These are phyloP conservation scores for Mohoua ochrocephala DNA, from an alignment of 2,113 vertebrate species.

Conservation along the genomic window DNA sequence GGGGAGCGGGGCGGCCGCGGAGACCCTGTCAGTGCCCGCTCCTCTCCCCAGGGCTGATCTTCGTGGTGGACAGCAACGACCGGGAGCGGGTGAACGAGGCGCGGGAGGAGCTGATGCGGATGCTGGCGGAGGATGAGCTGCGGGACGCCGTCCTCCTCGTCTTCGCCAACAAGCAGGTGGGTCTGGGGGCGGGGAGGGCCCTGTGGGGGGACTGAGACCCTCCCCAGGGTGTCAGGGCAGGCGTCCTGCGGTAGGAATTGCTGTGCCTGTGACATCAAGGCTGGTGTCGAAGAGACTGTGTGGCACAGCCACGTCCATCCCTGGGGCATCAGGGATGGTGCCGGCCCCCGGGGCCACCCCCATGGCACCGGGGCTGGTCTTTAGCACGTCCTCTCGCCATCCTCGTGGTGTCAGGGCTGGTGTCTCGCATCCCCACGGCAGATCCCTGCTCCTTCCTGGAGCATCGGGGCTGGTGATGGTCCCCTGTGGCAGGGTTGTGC, in stretches of 20 bases:
- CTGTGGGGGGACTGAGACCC: accelerated
- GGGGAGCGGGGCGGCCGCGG: accelerated
- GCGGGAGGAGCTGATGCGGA: slow-evolving; percentile 94
- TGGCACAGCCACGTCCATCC: neutral
- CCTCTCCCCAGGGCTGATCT: slow-evolving; percentile 84
- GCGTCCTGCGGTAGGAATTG: accelerated
- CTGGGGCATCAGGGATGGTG: neutral
- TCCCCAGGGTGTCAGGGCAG: neutral
- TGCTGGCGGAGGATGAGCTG: slow-evolving; percentile 95
- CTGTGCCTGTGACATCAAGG: neutral
- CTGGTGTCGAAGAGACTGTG: neutral
- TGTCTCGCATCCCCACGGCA: neutral
- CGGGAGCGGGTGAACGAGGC: slow-evolving; percentile 93
- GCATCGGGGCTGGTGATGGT: neutral
- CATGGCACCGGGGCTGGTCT: neutral
- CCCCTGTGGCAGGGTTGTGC: neutral
- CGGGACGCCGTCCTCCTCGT: slow-evolving; percentile 92
- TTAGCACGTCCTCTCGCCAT: accelerated
- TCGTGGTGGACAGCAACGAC: slow-evolving; percentile 98
- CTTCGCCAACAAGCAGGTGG: slow-evolving; percentile 95
- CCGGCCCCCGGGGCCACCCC: no score
- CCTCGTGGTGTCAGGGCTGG: neutral
- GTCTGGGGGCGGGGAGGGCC: neutral
- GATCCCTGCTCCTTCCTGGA: neutral
- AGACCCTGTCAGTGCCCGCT: neutral